Conservation (phyloP, 2,113 vertebrate genomes). For the Oncorhynchus mykiss region DNA sequence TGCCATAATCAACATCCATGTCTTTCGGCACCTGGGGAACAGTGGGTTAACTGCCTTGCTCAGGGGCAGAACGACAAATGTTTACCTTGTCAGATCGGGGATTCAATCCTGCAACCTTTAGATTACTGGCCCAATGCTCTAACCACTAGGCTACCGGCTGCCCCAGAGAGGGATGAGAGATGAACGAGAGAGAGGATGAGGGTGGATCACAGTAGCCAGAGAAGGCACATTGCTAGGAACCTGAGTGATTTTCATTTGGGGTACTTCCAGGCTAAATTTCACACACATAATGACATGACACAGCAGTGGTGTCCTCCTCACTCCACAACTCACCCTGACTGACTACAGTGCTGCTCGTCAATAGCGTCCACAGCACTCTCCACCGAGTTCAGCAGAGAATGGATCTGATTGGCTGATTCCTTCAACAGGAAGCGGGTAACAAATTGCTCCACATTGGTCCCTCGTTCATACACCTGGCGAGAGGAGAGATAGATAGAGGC, state of each 20-base stretch:
- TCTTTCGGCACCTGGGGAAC: no score
- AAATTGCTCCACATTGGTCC: slow-evolving; percentile 93
- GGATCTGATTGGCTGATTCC: slow-evolving; percentile 94
- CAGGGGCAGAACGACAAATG: no score
- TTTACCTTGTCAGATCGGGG: no score
- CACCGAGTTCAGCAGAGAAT: slow-evolving; percentile 92
- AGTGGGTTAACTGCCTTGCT: no score
- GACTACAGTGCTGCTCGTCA: slow-evolving; percentile 87
- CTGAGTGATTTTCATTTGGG: no score
- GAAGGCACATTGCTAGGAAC: no score
- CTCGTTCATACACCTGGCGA: slow-evolving; percentile 88
- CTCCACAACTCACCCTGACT: slow-evolving; percentile 74
- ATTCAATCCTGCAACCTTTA: no score
- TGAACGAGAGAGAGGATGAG: background rate
- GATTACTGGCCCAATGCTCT: no score
- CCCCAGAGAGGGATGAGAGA: background rate
- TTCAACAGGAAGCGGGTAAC: slow-evolving; percentile 96
- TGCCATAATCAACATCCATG: no score
- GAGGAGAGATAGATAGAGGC: fast-evolving
- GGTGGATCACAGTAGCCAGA: background rate
- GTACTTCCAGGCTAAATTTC: slow-evolving; percentile 41
- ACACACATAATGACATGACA: slow-evolving; percentile 21
- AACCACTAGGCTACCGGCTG: no score
- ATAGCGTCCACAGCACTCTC: slow-evolving; percentile 96
- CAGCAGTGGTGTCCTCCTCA: background rate